Percentiles rank a stretch among this genome's conserved stretches.
phyloP scores from a whole-genome alignment of 2,888 invertebrate genomes.

The Gastracanthus pulcherrimus region DNA sequence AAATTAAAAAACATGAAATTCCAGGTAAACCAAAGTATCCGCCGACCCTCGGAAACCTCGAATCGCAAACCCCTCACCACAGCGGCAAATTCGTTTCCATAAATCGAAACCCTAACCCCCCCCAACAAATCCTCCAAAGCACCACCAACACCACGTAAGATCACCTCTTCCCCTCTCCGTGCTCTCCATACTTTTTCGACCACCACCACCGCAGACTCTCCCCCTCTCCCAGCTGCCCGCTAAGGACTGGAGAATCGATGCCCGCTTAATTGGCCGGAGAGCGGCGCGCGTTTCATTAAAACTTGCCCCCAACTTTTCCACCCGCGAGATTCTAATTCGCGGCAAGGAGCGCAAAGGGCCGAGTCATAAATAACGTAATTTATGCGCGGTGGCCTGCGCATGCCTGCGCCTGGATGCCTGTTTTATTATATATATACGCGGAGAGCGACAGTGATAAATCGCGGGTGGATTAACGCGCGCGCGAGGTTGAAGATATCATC shows the following conservation, averaged over 20 bases:
- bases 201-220: not conserved
- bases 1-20: too few species aligned
- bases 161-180: not conserved
- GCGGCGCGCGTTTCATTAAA: constrained; percentile 52
- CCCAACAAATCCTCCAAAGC: not conserved
- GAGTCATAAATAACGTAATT: constrained; percentile 48
- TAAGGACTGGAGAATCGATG: constrained; percentile 20
- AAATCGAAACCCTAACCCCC: not conserved
- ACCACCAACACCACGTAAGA: not conserved
- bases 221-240: not conserved
- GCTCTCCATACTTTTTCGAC: too few species aligned
- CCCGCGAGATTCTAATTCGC: not conserved
- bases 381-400: constrained; percentile 41
- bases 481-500: constrained; percentile 30
- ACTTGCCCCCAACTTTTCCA: constrained; percentile 7
- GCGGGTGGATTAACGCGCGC: constrained; percentile 14
- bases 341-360: not conserved
- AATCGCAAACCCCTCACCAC: not conserved
- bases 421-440: too few species aligned
- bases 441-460: constrained; percentile 40
- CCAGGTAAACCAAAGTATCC: too few species aligned
- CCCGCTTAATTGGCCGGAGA: constrained; percentile 42
- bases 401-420: constrained; percentile 19
- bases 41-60: not conserved
- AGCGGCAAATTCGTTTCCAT: not conserved